Base-by-base conservation (phyloP, 2,888 invertebrate species). In the Dynastes tityus region DNA sequence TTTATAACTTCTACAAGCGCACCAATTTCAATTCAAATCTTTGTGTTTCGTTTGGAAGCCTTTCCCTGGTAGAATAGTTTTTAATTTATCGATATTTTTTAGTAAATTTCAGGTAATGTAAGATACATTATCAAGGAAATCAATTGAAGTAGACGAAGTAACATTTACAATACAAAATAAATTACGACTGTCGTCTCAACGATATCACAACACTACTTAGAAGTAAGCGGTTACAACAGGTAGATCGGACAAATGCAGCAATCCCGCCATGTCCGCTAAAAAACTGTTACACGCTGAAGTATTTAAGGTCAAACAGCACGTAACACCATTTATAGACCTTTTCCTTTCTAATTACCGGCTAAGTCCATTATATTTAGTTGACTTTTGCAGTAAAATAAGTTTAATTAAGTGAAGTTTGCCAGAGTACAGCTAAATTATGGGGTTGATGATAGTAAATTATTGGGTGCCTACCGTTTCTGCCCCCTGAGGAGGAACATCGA, bases 311-410 rank as follows among this genome's bases (percentile, higher is more conserved):
- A 71, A 58, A 71, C 22, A 16, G 71, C 37, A 71, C 71, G 58
- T 71, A 71, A 37, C 55, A 71, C 71, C 55, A 58, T 71, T 71
- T 71, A 71, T 58, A 55, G 71, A 40, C 5, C 55, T 29, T 58
- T 71, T 71, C 71, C 71, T 71, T 71, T 71, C 71, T 71, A 71
- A 71, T 71, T 40, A 51, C 58, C n/a, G 71, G 53, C 53, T 32
- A 53, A 55, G 37, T 29, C 53, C 8, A n/a, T 55, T 58, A 58
- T 71, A 58, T 13, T 71, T 37, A 58, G 67, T 27, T 1, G 49
- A 22, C 27, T 68, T 16, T 68, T 51, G 13, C 16, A 68, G 67
- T n/a, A 68, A 49, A 49, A 29, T 49, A 22, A 49, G 45, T 16
- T n/a, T 45, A 40, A 65, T 40, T 40, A 65, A n/a, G 16, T 45